Evolutionary conservation across 2,888 invertebrate genomes (phyloP), one percentile per base, ranked within the genome.

Genomic region (Hyppa rectilinea): DNA sequence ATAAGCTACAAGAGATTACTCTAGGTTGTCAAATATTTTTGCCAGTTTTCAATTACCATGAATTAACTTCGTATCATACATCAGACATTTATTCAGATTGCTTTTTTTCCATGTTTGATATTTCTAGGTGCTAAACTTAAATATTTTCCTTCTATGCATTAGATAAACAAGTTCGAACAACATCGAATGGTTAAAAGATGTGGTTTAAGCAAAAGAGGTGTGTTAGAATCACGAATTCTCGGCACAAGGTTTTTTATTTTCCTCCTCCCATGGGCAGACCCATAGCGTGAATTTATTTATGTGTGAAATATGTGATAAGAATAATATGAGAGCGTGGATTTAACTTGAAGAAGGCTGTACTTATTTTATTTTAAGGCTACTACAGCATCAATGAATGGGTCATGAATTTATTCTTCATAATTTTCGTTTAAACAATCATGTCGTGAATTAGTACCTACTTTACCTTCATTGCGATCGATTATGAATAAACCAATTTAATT

Each of bases 201-300:
- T 31, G 23, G 17, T 29, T n/a, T n/a, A 71, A 43, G 23, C 17
- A n/a, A 29, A 71, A 31, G 23, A 23, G 17, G 12, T 47, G 20
- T n/a, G 26, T 56, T 7, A 9, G 7, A 10, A 56, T 58, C 17
- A 40, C 31, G 31, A 52, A 58, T 52, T 20, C 34, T 1, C 5
- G 45, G 26, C 29, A 34, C 31, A 49, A 68, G 38, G 43, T 26
- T 38, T 56, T 56, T 68, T 56, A 56, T 43, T 56, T 45, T 45
- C 31, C 43, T 72, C 14, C 23, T n/a, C 49, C 70, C 71, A 45
- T 52, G 38, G 70, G 43, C 17, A 12, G 43, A 17, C 31, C 47
- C 31, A 26, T 38, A 43, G 14, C 50, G 58, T 7, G 23, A 45
- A 71, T 45, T 34, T 70, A 73, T 78, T 58, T 52, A 70, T 45